Conservation (phyloP, 1,140 invertebrate genomes). For the Formica selysi region DNA sequence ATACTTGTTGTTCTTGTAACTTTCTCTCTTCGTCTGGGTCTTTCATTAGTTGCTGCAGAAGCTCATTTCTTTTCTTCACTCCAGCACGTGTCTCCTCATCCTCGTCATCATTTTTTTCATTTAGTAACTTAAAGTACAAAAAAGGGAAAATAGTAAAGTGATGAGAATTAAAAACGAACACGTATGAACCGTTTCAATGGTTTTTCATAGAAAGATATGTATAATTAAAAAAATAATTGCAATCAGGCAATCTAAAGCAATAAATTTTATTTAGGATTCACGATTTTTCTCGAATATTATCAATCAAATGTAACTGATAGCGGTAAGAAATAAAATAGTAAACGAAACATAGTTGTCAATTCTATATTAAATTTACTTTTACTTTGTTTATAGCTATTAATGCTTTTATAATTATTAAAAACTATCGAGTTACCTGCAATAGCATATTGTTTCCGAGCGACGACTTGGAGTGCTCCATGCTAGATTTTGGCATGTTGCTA, state of each 20-base stretch:
- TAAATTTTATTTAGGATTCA: background rate
- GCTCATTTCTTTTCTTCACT: slow-evolving; percentile 89
- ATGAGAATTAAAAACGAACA: background rate
- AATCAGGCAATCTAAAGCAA: background rate
- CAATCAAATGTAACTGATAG: background rate
- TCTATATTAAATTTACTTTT: background rate
- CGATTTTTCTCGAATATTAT: background rate
- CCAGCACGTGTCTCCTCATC: slow-evolving; percentile 88
- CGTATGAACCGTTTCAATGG: background rate
- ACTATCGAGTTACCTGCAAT: slow-evolving; percentile 88
- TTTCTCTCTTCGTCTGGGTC: slow-evolving; percentile 86
- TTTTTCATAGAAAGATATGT: background rate
- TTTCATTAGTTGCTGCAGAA: slow-evolving; percentile 93
- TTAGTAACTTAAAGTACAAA: slow-evolving; percentile 90
- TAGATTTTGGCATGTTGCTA: slow-evolving; percentile 76
- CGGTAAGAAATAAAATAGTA: background rate
- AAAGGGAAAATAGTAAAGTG: background rate
- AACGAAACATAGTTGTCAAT: background rate
- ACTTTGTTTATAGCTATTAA: background rate
- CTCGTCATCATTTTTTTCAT: slow-evolving; percentile 94
- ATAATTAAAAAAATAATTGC: slow-evolving; percentile 1
- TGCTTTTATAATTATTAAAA: background rate
- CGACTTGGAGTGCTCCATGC: slow-evolving; percentile 81
- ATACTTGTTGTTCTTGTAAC: slow-evolving; percentile 76
- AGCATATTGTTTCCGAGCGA: slow-evolving; percentile 90